Evolutionary conservation across 2,888 invertebrate species (phyloP).

Genomic region (Pilophorus perplexus): DNA sequence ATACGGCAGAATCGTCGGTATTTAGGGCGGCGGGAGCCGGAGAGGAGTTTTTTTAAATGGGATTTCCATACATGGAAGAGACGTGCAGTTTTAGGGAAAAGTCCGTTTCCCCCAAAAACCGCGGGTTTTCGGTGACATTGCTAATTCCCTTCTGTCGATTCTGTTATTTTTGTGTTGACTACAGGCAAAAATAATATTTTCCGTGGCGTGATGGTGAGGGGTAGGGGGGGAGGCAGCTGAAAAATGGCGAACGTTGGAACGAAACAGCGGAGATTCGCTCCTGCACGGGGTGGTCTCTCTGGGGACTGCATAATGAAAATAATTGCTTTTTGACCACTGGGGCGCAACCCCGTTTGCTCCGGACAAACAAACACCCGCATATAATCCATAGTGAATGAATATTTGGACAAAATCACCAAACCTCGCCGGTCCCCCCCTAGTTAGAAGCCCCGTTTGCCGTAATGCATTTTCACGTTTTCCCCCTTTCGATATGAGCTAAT

Average conservation of each 20-base stretch:
- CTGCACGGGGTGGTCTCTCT: background rate
- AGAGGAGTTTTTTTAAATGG: background rate
- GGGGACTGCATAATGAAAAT: conserved; percentile 44
- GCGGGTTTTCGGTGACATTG: conserved; percentile 18
- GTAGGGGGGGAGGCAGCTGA: background rate
- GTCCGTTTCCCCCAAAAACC: too few relatives aligned
- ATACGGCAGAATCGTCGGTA: background rate
- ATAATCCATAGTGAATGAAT: conserved; percentile 46
- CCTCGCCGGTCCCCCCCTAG: background rate
- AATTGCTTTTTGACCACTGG: conserved; percentile 43
- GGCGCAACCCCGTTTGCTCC: background rate
- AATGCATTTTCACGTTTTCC: conserved; percentile 8
- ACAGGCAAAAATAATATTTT: conserved; percentile 43
- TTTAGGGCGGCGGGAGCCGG: too few relatives aligned
- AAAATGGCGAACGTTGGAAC: conserved; percentile 13
- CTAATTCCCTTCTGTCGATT: conserved; percentile 30
- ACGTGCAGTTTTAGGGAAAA: too few relatives aligned
- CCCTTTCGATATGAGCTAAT: conserved; percentile 5
- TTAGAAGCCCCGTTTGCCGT: background rate
- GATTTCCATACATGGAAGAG: background rate
- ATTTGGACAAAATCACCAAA: conserved; percentile 45
- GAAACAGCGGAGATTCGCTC: background rate
- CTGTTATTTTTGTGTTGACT: conserved; percentile 44
- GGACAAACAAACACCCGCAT: conserved; percentile 41
- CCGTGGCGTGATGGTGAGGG: background rate